Evolutionary conservation across 2,113 vertebrate genomes (phyloP).

Genomic region (Psephotus haematonotus): DNA sequence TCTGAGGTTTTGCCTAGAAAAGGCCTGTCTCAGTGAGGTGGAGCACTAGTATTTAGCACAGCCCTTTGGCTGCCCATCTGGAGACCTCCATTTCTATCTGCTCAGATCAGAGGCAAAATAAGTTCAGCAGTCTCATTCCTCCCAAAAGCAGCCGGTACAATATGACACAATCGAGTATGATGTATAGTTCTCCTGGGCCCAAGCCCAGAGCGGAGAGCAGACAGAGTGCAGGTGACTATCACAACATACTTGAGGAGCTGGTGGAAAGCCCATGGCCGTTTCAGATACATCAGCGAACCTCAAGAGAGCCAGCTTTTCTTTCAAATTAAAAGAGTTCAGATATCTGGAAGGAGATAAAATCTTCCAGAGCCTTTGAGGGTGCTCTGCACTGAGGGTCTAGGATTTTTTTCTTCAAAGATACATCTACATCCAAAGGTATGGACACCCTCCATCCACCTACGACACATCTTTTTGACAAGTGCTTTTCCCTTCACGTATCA

Average conservation of each 20-base stretch:
- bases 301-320: neutral
- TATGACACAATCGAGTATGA: neutral
- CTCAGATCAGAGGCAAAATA: constrained; percentile 21
- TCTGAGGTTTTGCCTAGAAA: neutral
- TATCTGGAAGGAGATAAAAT: neutral
- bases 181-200: neutral
- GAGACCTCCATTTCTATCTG: neutral
- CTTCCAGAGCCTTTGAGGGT: neutral
- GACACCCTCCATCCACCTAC: neutral
- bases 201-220: neutral
- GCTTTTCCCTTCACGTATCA: neutral
- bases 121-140: neutral
- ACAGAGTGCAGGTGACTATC: neutral
- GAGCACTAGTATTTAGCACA: neutral
- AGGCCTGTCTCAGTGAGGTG: neutral
- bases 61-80: neutral
- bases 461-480: neutral
- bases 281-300: accelerated
- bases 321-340: neutral
- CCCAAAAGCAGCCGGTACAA: neutral
- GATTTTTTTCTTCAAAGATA: neutral
- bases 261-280: neutral
- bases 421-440: neutral
- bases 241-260: neutral
- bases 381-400: neutral